These are phyloP conservation scores for Limanda limanda DNA, from an alignment of 2,113 vertebrate species.

Conservation along the genomic window DNA sequence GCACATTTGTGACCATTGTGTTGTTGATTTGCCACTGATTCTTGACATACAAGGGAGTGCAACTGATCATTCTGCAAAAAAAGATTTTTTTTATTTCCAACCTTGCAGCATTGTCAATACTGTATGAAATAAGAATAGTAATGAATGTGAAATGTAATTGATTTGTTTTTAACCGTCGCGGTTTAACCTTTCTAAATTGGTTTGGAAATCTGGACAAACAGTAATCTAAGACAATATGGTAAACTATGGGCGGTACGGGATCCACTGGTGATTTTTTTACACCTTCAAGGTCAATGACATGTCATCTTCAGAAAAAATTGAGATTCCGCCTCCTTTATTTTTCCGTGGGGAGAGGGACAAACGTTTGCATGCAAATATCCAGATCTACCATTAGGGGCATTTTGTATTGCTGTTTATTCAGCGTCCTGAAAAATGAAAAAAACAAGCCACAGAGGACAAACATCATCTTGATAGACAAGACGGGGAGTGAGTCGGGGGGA, in stretches of 20 bases:
- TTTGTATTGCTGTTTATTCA: slow-evolving; percentile 33
- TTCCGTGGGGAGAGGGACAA: slow-evolving; percentile 35
- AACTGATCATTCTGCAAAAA: not conserved
- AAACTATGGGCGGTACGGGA: not conserved
- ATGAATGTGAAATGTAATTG: slow-evolving; percentile 3
- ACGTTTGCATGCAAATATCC: slow-evolving; percentile 47
- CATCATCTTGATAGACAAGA: slow-evolving; percentile 6
- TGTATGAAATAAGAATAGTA: not conserved
- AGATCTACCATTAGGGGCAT: slow-evolving; percentile 32
- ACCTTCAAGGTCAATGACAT: slow-evolving; percentile 63
- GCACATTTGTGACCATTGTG: slow-evolving; percentile 1
- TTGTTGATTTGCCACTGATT: not conserved
- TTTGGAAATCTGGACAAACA: slow-evolving; percentile 25
- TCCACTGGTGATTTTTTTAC: slow-evolving; percentile 47
- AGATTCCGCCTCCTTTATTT: slow-evolving; percentile 18
- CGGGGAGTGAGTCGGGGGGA: not conserved
- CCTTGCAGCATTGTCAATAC: not conserved
- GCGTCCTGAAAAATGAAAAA: slow-evolving; percentile 10
- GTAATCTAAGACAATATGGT: slow-evolving; percentile 41
- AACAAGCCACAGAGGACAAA: slow-evolving; percentile 33
- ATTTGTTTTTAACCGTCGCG: slow-evolving; percentile 3
- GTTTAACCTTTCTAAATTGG: slow-evolving; percentile 2
- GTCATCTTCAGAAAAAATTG: slow-evolving; percentile 57
- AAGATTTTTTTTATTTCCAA: not conserved
- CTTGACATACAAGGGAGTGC: not conserved